These are phyloP conservation scores for Conus ventricosus DNA, from an alignment of 1,140 invertebrate genomes.

Conservation along the genomic window DNA sequence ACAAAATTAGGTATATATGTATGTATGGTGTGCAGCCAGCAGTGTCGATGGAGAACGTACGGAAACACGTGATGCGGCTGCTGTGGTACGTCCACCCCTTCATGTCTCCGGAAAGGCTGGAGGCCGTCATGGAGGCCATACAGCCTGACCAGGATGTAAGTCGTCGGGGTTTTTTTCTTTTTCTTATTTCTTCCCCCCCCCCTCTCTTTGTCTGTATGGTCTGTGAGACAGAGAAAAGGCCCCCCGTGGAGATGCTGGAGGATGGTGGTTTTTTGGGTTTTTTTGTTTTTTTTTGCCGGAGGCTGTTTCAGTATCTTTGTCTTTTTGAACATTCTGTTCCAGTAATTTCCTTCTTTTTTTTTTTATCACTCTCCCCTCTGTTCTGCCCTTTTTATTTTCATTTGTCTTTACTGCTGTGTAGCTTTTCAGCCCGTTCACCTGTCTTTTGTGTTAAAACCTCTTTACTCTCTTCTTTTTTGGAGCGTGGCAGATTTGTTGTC, in stretches of 20 bases:
- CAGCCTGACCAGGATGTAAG: conserved; percentile 66
- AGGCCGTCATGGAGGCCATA: conserved; percentile 55
- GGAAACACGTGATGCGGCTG: conserved; percentile 93
- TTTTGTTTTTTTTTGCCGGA: background rate
- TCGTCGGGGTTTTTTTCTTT: background rate
- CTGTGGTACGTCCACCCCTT: conserved; percentile 94
- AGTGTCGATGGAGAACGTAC: conserved; percentile 91
- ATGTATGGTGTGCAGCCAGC: conserved; percentile 77
- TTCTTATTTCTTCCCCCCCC: background rate
- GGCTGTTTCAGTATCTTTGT: background rate
- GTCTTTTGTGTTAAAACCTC: no score
- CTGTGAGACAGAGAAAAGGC: no score
- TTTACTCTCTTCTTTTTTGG: no score
- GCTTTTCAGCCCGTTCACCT: no score
- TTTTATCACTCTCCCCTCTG: no score
- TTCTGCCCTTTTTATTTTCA: no score
- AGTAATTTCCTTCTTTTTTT: no score
- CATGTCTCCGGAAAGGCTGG: conserved; percentile 79
- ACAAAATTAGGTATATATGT: background rate
- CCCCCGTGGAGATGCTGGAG: background rate
- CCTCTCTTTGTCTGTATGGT: background rate
- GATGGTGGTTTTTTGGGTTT: no score
- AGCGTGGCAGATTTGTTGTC: no score
- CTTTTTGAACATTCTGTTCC: no score
- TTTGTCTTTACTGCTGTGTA: no score